Percentiles rank a stretch among this genome's conserved stretches.
Conservation (phyloP, 92 coral and sea anemone genomes). For the Nematostella vectensis region DNA sequence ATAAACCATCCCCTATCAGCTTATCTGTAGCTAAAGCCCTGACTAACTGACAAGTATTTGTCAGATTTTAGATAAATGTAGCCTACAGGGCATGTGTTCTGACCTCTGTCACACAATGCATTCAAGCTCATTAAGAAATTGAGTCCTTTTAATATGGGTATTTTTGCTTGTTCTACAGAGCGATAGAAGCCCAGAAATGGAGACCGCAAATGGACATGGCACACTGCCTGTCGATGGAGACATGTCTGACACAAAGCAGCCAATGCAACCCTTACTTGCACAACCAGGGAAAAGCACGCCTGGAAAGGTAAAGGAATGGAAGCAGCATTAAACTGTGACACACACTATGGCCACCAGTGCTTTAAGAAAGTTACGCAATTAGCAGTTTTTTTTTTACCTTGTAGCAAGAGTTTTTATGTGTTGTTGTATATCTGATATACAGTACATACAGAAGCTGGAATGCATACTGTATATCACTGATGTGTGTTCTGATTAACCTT, state of each 20-base stretch:
- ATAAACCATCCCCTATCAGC: too few species aligned
- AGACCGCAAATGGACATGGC: background rate
- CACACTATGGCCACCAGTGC: background rate
- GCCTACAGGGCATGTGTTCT: too few species aligned
- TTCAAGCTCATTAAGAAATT: too few species aligned
- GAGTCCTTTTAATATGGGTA: background rate
- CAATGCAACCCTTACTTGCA: background rate
- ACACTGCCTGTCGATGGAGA: too few species aligned
- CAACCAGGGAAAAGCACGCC: background rate
- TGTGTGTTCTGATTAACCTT: background rate
- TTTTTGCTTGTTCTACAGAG: too few species aligned
- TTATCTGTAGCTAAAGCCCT: too few species aligned
- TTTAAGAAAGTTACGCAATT: background rate
- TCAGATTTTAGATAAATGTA: too few species aligned
- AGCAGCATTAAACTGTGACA: background rate
- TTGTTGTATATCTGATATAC: too few species aligned
- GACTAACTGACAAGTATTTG: too few species aligned
- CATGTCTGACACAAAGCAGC: background rate
- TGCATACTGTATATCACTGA: background rate
- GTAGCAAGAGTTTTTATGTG: too few species aligned
- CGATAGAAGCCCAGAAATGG: conserved; percentile 2
- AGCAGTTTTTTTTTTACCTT: background rate
- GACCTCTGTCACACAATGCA: too few species aligned
- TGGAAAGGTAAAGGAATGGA: conserved; percentile 1
- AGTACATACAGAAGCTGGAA: too few species aligned